Evolutionary conservation across 2,888 invertebrate genomes (phyloP).

Genomic region (Epistrophe eligans): DNA sequence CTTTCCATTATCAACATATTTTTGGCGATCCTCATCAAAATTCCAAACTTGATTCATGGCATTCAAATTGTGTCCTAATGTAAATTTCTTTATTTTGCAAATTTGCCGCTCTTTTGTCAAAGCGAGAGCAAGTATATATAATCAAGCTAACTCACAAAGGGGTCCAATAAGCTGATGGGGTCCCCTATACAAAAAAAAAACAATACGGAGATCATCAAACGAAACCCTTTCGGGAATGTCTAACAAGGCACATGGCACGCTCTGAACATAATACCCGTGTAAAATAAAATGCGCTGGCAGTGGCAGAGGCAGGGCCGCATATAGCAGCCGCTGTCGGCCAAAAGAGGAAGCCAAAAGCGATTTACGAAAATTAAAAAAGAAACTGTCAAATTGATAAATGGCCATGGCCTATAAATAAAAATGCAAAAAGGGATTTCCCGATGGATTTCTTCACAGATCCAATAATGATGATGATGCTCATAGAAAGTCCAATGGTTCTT

Average conservation of each 20-base stretch:
- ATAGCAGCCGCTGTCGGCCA: slow-evolving; percentile 34
- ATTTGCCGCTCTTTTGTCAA: slow-evolving; percentile 53
- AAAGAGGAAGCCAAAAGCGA: slow-evolving; percentile 75
- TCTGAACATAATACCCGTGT: slow-evolving; percentile 58
- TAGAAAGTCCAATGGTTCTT: slow-evolving; percentile 31
- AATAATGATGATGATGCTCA: slow-evolving; percentile 15
- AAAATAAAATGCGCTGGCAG: slow-evolving; percentile 35
- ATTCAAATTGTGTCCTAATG: slow-evolving; percentile 73
- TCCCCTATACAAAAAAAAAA: neutral
- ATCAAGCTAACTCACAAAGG: neutral
- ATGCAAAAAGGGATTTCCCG: slow-evolving; percentile 58
- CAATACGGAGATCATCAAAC: slow-evolving; percentile 56
- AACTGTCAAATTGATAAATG: slow-evolving; percentile 75
- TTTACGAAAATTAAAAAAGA: slow-evolving; percentile 75
- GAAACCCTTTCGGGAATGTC: slow-evolving; percentile 71
- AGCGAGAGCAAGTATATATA: neutral
- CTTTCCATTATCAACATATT: slow-evolving; percentile 53
- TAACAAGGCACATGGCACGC: slow-evolving; percentile 76
- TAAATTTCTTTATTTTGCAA: slow-evolving; percentile 70
- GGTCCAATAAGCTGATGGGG: neutral
- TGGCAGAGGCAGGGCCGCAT: neutral
- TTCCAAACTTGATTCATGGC: slow-evolving; percentile 66
- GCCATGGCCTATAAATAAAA: slow-evolving; percentile 62
- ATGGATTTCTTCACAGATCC: slow-evolving; percentile 32
- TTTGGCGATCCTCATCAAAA: slow-evolving; percentile 68